Base-by-base conservation (phyloP, 1,140 invertebrate species). In the Subanguina moxae region DNA sequence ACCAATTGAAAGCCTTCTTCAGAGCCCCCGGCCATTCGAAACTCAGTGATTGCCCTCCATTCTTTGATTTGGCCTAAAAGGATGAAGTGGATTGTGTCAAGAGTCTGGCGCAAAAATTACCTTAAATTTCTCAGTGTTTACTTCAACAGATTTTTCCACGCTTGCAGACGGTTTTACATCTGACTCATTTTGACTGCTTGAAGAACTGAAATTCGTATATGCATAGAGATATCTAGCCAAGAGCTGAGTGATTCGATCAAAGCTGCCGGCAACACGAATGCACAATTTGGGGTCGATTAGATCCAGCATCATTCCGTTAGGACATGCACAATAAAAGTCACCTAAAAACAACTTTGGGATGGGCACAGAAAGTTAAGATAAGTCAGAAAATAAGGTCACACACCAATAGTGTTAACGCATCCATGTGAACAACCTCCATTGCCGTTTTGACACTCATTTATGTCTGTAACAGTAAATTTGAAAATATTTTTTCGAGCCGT, bases 241-340 rank as follows among this genome's bases (percentile, higher is more conserved):
- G 19, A 68, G 42, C 46, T 68, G 56, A 1, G 66, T 68, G 57
- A 68, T 68, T n/a, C 59, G 59, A 57, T 68, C 66, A 43, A 68
- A 68, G 59, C 61, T 65, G 25, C 38, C 30, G n/a, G 66, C 59
- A 23, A 68, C 66, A 28, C 17, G 46, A 68, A 68, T 68, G 48
- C 48, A 52, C 23, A 21, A 8, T 52, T 52, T 52, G 17, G 48
- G 48, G 17, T 52, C 68, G 43, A 61, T 57, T 19, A 66, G 72
- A 28, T 73, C 72, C 13, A 67, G 67, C 66, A 74, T 69, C 74
- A 75, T 65, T 48, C 90, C 90, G 68, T 87, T 86, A 69, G 88
- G 88, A 80, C 92, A 94, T 19, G 87, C 86, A 78, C 92, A 94
- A 61, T 88, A 87, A 82, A 88, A 90, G 48, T 88, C 87, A 0